These are phyloP conservation scores for Oegoconia quadripuncta DNA, from an alignment of 2,888 invertebrate genomes.

Conservation along the genomic window DNA sequence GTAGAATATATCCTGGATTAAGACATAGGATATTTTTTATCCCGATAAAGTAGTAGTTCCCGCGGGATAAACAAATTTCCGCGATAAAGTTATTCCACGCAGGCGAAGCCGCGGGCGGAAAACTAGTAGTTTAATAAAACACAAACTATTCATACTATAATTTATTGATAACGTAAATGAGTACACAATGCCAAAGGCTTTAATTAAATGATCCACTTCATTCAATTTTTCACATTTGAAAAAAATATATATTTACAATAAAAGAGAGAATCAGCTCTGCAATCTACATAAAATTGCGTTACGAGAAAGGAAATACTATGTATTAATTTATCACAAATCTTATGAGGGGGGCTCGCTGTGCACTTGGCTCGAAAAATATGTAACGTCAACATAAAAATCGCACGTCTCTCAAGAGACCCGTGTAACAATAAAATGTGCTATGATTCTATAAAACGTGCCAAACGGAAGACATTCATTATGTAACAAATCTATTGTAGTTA, in stretches of 20 bases:
- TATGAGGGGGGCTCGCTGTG: constrained; percentile 70
- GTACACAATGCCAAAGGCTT: constrained; percentile 79
- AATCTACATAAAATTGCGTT: constrained; percentile 63
- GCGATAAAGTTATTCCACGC: too few species aligned
- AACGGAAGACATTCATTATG: constrained; percentile 85
- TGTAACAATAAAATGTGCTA: constrained; percentile 70
- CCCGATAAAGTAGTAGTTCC: too few species aligned
- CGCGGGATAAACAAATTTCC: too few species aligned
- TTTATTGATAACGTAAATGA: constrained; percentile 80
- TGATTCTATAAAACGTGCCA: constrained; percentile 70
- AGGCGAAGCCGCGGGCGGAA: neutral
- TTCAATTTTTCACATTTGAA: constrained; percentile 70
- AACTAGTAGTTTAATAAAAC: neutral
- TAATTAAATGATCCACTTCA: constrained; percentile 76
- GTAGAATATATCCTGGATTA: too few species aligned
- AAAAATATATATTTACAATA: constrained; percentile 72
- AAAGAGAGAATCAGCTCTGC: constrained; percentile 70
- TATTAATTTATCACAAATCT: constrained; percentile 71
- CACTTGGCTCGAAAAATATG: constrained; percentile 52
- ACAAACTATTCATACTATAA: constrained; percentile 65
- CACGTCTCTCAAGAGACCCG: constrained; percentile 40
- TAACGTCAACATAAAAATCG: constrained; percentile 36
- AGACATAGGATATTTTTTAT: too few species aligned
- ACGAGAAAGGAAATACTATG: constrained; percentile 51
- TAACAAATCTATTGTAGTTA: constrained; percentile 92